Conservation (phyloP, 2,113 vertebrate genomes). For the Lepisosteus oculatus region DNA sequence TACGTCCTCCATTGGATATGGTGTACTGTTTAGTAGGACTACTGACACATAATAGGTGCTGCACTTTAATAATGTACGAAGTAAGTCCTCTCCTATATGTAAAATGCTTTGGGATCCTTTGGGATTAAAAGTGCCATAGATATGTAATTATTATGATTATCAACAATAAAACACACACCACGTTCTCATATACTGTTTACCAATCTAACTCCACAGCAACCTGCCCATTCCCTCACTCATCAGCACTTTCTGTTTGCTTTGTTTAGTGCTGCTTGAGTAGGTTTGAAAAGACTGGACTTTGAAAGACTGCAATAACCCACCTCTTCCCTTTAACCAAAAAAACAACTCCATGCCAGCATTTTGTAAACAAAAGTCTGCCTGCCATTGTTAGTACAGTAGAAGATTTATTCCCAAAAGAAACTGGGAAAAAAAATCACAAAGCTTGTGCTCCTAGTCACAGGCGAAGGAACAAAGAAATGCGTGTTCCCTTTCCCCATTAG, state of each 20-base stretch:
- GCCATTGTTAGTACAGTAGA: neutral
- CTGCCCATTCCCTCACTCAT: neutral
- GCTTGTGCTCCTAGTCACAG: neutral
- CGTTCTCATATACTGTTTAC: neutral
- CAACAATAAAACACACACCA: neutral
- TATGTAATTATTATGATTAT: no score
- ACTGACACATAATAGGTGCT: no score
- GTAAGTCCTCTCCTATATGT: no score
- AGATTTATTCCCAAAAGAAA: neutral
- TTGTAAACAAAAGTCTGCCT: neutral
- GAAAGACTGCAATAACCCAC: neutral
- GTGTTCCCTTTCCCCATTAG: neutral
- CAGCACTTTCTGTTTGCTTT: neutral
- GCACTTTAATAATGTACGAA: no score
- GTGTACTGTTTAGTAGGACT: no score
- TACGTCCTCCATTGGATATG: no score
- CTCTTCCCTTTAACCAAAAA: neutral
- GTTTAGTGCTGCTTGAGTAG: neutral
- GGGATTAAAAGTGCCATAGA: no score
- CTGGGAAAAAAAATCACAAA: neutral
- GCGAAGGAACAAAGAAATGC: neutral
- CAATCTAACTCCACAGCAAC: neutral
- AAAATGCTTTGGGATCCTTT: no score
- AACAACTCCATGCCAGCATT: neutral
- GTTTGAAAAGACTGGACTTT: neutral